phyloP scores from a whole-genome alignment of 2,797 vertebrate species.

The Cichlasoma orientale region DNA sequence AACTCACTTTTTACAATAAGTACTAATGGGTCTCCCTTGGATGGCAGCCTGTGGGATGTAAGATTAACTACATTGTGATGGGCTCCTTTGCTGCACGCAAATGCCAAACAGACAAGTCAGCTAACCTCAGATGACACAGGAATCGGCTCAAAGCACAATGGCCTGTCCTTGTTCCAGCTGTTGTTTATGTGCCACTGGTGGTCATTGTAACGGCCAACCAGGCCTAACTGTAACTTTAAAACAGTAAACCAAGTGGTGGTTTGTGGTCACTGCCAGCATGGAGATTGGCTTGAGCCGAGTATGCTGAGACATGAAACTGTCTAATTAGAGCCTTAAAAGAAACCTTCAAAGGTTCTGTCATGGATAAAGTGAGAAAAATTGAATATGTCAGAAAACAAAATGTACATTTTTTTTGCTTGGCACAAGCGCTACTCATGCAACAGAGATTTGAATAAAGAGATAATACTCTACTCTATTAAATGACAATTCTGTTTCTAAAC shows the following conservation, averaged over 20 bases:
- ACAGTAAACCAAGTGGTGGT: slow-evolving; percentile 17
- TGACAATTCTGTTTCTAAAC: background rate
- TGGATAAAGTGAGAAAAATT: background rate
- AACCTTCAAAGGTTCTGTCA: background rate
- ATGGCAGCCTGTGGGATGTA: slow-evolving; percentile 38
- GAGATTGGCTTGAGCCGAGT: slow-evolving; percentile 27
- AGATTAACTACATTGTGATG: slow-evolving; percentile 43
- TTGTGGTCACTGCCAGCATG: slow-evolving; percentile 46
- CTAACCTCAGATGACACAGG: slow-evolving; percentile 41
- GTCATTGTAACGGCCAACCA: slow-evolving; percentile 25
- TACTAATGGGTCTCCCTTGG: slow-evolving; percentile 64
- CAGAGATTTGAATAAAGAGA: background rate
- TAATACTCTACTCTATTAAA: background rate
- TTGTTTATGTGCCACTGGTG: slow-evolving; percentile 21
- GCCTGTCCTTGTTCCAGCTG: slow-evolving; percentile 20
- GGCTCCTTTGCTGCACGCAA: slow-evolving; percentile 32
- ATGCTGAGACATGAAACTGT: slow-evolving; percentile 30
- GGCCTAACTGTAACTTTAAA: slow-evolving; percentile 8
- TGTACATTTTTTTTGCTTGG: background rate
- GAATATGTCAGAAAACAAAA: background rate
- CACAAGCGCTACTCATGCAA: background rate
- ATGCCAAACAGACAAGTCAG: slow-evolving; percentile 39
- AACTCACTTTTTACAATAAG: slow-evolving; percentile 64
- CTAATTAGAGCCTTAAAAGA: slow-evolving; percentile 25
- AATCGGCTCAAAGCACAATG: slow-evolving; percentile 33